Evolutionary conservation across 2,888 invertebrate species (phyloP).

Genomic region (Folsomia candida): DNA sequence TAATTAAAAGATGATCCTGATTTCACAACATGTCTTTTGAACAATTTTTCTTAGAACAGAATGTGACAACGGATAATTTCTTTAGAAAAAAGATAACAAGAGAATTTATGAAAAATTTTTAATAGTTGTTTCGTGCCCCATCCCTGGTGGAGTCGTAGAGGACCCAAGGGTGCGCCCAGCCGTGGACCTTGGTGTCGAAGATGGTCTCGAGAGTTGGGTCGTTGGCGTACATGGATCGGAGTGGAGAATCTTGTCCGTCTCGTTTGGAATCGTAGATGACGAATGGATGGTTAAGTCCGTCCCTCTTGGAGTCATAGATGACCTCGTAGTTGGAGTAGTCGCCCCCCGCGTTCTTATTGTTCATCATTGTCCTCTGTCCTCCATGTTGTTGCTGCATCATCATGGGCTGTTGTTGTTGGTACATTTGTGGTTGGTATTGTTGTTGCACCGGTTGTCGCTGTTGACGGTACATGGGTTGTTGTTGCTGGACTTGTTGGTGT

Average conservation of each 20-base stretch:
- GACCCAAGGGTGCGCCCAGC: slow-evolving; percentile 35
- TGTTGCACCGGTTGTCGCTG: not conserved
- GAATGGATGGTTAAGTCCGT: slow-evolving; percentile 39
- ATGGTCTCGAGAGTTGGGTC: slow-evolving; percentile 34
- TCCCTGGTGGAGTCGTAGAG: slow-evolving; percentile 36
- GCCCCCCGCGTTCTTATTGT: slow-evolving; percentile 4
- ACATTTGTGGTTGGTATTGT: not conserved
- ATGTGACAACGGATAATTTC: too few relatives aligned
- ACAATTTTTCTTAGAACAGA: too few relatives aligned
- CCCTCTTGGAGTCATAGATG: slow-evolving; percentile 39
- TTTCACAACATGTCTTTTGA: too few relatives aligned
- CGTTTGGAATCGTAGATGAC: slow-evolving; percentile 40
- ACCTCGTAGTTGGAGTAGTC: slow-evolving; percentile 34
- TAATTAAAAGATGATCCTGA: too few relatives aligned
- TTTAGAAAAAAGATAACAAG: too few relatives aligned
- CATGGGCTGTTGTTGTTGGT: slow-evolving; percentile 6
- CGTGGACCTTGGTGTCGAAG: slow-evolving; percentile 37
- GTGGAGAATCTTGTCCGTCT: slow-evolving; percentile 37
- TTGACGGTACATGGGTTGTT: slow-evolving; percentile 8
- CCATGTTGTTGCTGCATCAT: not conserved
- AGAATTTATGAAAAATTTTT: too few relatives aligned
- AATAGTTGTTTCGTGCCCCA: slow-evolving; percentile 9
- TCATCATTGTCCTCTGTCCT: slow-evolving; percentile 8
- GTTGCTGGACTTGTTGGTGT: not conserved
- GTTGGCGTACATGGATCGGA: slow-evolving; percentile 28